A percentile compares a stretch with the other conserved stretches of the same genome.
phyloP scores from a whole-genome alignment of 2,888 invertebrate species.

The Pterostichus madidus region DNA sequence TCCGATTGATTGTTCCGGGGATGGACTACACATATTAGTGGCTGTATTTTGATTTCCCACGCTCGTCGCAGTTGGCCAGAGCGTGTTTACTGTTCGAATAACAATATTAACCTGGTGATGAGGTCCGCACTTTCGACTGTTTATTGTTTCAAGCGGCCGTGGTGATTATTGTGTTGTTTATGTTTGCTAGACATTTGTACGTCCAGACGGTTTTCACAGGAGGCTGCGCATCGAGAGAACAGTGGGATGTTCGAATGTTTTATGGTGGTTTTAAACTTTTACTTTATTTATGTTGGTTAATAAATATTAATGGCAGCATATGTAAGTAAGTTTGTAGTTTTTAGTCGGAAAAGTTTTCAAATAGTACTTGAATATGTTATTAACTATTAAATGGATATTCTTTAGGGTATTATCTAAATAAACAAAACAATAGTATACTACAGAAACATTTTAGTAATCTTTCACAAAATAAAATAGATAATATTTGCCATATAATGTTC shows the following conservation, averaged over 20 bases:
- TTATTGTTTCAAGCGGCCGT: constrained; percentile 62
- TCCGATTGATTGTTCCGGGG: constrained; percentile 45
- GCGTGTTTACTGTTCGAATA: constrained; percentile 61
- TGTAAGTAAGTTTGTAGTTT: not conserved
- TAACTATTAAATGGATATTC: no score
- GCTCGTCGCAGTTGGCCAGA: constrained; percentile 10
- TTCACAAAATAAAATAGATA: no score
- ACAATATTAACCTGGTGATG: constrained; percentile 64
- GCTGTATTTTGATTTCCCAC: constrained; percentile 66
- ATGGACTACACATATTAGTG: constrained; percentile 61
- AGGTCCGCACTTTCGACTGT: constrained; percentile 60
- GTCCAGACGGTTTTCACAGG: not conserved
- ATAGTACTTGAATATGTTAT: no score
- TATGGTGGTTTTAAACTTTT: constrained; percentile 10
- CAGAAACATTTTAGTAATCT: no score
- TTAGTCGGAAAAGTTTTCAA: no score
- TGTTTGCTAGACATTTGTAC: constrained; percentile 50
- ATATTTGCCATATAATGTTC: no score
- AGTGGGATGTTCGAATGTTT: not conserved
- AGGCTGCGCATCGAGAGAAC: not conserved
- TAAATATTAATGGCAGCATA: constrained; percentile 1
- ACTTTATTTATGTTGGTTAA: not conserved
- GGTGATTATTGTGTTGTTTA: constrained; percentile 62
- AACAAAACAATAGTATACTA: no score
- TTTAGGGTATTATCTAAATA: no score